These are phyloP conservation scores for Antechinus flavipes DNA, from an alignment of 2,113 vertebrate genomes.

Conservation along the genomic window DNA sequence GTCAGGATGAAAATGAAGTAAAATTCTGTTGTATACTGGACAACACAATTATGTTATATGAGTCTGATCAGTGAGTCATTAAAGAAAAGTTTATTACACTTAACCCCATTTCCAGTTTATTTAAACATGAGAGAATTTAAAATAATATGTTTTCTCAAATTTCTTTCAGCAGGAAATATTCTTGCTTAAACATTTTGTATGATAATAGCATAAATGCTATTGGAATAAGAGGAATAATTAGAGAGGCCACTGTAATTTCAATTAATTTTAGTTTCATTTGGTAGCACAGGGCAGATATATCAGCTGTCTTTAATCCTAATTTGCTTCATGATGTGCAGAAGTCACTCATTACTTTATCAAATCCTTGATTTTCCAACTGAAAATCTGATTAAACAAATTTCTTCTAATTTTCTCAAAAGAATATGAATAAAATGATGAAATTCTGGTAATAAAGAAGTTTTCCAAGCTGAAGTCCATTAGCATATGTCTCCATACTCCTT, in stretches of 20 bases:
- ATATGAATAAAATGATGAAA: neutral
- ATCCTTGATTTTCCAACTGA: neutral
- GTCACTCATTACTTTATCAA: neutral
- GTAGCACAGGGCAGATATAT: neutral
- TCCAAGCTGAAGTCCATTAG: neutral
- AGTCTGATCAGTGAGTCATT: neutral
- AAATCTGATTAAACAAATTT: neutral
- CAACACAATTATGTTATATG: neutral
- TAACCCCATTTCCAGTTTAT: neutral
- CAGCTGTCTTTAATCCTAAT: neutral
- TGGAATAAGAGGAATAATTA: neutral
- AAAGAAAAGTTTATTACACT: neutral
- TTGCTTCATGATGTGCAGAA: neutral
- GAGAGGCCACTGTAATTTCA: neutral
- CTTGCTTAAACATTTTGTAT: neutral
- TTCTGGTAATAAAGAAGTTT: neutral
- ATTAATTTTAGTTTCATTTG: neutral
- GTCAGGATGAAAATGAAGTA: neutral
- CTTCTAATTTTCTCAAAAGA: neutral
- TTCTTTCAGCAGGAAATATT: neutral
- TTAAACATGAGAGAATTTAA: neutral
- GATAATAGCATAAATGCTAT: neutral
- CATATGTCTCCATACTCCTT: neutral
- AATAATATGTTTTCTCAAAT: neutral
- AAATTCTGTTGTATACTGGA: neutral